Evolutionary conservation across 2,888 invertebrate species (phyloP), one percentile per base, ranked within the genome.

Genomic region (Oithona nana): DNA sequence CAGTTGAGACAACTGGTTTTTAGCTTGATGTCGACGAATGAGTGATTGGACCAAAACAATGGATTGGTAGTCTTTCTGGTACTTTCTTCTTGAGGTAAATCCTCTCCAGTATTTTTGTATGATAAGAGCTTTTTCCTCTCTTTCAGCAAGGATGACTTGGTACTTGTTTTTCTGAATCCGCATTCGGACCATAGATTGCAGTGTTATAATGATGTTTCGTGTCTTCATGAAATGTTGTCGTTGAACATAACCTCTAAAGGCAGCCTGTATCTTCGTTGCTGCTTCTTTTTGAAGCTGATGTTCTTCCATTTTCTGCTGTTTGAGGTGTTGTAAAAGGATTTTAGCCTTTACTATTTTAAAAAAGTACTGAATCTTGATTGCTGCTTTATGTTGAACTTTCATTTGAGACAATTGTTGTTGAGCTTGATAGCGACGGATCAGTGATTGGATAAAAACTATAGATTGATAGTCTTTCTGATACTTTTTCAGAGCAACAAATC

Each of bases 201-300:
- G 8, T 29, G n/a, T 16, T 16, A 3, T 3, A 24, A n/a, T 20
- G 30, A 28, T 29, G 16, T 28, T 6, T 31, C 24, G 16, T n/a
- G 29, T 11, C 6, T 28, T n/a, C 13, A 57, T 28, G 16, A 16
- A 65, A 51, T 52, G 60, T 64, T 28, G 24, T 13, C 28, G 28
- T 20, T 58, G 24, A 24, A 49, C 8, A 61, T n/a, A 31, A 16
- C 24, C 65, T 61, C 68, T 62, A 64, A 65, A 69, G 16, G 28
- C 49, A 11, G 52, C 48, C 64, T 71, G 71, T 26, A 71, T 66
- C 4, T 49, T 60, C 4, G 65, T 6, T 1, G 68, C 67, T 22
- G 70, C 68, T 26, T 59, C n/a, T n/a, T n/a, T n/a, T n/a, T n/a
- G n/a, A n/a, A n/a, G n/a, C n/a, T n/a, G n/a, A n/a, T n/a, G n/a